Percentiles rank a stretch among this genome's conserved stretches.
These are phyloP conservation scores for Eulithis prunata DNA, from an alignment of 2,888 invertebrate genomes.

Conservation along the genomic window DNA sequence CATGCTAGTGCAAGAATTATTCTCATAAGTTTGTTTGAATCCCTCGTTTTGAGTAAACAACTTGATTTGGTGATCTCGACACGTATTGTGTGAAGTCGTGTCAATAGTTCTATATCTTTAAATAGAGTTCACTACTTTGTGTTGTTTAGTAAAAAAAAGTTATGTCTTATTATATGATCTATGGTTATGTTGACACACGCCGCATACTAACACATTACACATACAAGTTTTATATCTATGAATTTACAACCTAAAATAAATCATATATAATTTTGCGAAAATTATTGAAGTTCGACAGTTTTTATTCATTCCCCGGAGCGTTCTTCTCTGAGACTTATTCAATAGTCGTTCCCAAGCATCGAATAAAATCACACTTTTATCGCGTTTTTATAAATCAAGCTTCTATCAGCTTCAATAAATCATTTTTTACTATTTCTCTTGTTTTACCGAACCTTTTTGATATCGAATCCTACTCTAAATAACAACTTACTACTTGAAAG, in stretches of 20 bases:
- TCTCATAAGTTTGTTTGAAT: too few species aligned
- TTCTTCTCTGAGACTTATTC: constrained; percentile 29
- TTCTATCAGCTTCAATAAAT: constrained; percentile 30
- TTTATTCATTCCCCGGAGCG: constrained; percentile 21
- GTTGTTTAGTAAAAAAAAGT: too few species aligned
- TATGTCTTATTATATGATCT: too few species aligned
- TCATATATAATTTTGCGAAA: constrained; percentile 20
- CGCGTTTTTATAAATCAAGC: constrained; percentile 33
- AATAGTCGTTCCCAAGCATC: constrained; percentile 29
- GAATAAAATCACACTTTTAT: constrained; percentile 31
- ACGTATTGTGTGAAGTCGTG: background rate
- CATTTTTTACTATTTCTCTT: constrained; percentile 29
- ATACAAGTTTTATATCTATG: too few species aligned
- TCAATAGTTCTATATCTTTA: too few species aligned
- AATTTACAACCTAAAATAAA: background rate
- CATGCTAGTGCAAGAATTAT: background rate
- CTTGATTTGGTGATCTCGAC: too few species aligned
- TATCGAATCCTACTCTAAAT: constrained; percentile 9
- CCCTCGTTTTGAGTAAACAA: too few species aligned
- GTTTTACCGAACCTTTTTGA: constrained; percentile 11
- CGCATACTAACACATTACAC: too few species aligned
- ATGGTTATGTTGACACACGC: too few species aligned
- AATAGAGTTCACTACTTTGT: too few species aligned
- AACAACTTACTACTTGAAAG: too few species aligned
- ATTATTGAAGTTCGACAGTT: constrained; percentile 20